Base-by-base conservation (phyloP, 2,797 vertebrate species). In the Steatocranus sp. region DNA sequence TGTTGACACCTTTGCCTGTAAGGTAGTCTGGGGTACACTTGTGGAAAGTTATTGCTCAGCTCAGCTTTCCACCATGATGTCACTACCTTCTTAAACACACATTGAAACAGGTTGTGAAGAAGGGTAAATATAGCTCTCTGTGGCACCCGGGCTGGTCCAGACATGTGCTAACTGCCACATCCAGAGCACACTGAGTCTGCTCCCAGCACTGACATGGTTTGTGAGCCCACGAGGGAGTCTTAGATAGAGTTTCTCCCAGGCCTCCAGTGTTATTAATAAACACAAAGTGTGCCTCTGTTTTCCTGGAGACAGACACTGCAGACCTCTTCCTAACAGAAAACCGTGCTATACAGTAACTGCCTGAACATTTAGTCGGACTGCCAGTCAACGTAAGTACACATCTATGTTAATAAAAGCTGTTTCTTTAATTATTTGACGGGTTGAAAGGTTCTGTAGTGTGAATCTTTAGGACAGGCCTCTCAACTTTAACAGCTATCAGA, bases 191-290 rank as follows among this genome's bases (percentile, higher is more conserved):
- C 88, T 15, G 49, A 41, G 49, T 50, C 78, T 66, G 77, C 43
- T 48, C 36, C 51, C 61, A 81, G 81, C 79, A 27, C 76, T 90
- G 90, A 91, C 87, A 91, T 87, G 79, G 83, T 88, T 89, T 79
- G 25, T 82, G 84, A 58, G 83, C 83, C 83, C 78, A 53, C 63
- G 87, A 81, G 88, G 82, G 80, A 80, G 91, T 86, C 78, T 87
- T 83, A 91, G 91, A 94, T 96, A 89, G 89, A 90, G 83, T 95
- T 94, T 93, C 94, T 79, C 76, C 73, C 14, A 66, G 83, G 87
- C 86, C 81, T 88, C 74, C 30, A 46, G 85, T 82, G 93, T 93
- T 96, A 96, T 96, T 95, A 94, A 95, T 96, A 96, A 89, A 89
- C 89, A 92, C 86, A 92, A 93, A 94, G 83, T 93, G 80, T 73